Conservation (phyloP, 1,140 invertebrate genomes). For the Choristoneura fumiferana region DNA sequence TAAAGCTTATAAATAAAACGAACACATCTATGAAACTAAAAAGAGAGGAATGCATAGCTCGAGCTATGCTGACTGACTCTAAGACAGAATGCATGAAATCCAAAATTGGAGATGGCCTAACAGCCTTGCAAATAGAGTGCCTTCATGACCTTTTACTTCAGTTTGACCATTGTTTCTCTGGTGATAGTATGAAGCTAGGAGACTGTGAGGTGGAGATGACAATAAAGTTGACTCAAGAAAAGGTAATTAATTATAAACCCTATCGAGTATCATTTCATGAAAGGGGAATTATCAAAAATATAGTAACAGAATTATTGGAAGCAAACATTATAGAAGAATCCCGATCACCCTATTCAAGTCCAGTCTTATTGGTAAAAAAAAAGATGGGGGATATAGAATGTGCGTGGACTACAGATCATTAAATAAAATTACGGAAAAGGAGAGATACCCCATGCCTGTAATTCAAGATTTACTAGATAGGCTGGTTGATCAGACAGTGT, state of each 20-base stretch:
- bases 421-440: constrained; percentile 30
- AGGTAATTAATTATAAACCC: constrained; percentile 3
- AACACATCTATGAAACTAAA: no score
- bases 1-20: not conserved
- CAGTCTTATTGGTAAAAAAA: constrained; percentile 1
- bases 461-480: constrained; percentile 63
- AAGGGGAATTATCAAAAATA: constrained; percentile 12
- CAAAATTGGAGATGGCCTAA: not conserved
- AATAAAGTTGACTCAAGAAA: constrained; percentile 1
- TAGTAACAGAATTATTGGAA: not conserved
- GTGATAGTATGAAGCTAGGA: not conserved
- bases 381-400: constrained; percentile 30
- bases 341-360: not conserved
- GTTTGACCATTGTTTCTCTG: constrained; percentile 17
- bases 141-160: no score
- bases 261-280: constrained; percentile 10
- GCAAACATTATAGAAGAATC: constrained; percentile 2
- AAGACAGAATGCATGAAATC: not conserved
- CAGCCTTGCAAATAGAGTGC: no score
- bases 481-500: constrained; percentile 23
- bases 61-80: not conserved
- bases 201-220: constrained; percentile 5
- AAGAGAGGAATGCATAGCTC: not conserved
- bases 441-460: constrained; percentile 35
- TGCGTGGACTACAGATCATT: constrained; percentile 34